Evolutionary conservation across 2,113 vertebrate species (phyloP).

Genomic region (Noctilio leporinus): DNA sequence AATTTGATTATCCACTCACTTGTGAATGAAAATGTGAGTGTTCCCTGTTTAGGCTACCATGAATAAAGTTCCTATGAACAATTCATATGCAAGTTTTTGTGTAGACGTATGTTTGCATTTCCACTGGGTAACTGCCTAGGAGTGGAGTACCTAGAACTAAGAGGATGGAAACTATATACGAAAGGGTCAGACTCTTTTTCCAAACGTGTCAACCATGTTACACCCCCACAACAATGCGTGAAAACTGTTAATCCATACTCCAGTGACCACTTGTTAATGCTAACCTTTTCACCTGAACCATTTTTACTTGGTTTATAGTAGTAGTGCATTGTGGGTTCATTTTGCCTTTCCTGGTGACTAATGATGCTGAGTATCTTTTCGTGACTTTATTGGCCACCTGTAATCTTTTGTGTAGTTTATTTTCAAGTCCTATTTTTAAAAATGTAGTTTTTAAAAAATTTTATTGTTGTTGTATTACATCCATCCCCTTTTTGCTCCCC

Average conservation of each 20-base stretch:
- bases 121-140: neutral
- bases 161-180: neutral
- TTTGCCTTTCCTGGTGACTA: neutral
- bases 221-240: neutral
- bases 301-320: neutral
- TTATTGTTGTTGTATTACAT: too few relatives aligned
- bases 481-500: too few relatives aligned
- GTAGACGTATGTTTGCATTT: neutral
- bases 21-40: neutral
- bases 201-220: neutral
- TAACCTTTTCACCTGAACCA: neutral
- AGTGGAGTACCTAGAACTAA: neutral
- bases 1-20: neutral
- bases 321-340: neutral
- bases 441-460: too few relatives aligned
- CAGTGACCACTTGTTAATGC: neutral
- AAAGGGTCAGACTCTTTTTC: neutral
- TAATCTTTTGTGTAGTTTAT: neutral
- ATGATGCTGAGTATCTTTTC: neutral
- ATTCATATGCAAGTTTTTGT: neutral
- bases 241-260: neutral
- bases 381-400: neutral
- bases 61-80: neutral
- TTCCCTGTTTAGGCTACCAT: neutral
- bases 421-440: conserved; percentile 22